phyloP scores from a whole-genome alignment of 2,113 vertebrate genomes.

The Catagonus wagneri region DNA sequence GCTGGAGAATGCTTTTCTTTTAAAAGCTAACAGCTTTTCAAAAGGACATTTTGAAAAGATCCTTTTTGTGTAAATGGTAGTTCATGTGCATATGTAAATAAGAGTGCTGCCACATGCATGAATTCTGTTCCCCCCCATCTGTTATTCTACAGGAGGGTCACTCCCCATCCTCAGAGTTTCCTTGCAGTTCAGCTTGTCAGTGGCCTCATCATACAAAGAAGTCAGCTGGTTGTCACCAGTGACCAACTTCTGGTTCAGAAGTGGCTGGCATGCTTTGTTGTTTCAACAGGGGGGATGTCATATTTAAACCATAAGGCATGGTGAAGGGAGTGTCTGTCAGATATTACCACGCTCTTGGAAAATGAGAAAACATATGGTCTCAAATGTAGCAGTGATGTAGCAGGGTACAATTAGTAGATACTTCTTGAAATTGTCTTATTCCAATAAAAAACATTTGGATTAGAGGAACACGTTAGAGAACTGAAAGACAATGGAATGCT shows the following conservation, averaged over 20 bases:
- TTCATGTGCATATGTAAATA: neutral
- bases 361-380: conserved; percentile 29
- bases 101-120: neutral
- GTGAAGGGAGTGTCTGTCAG: conserved; percentile 53
- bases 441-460: neutral
- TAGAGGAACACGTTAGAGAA: neutral
- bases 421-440: neutral
- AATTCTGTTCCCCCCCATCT: neutral
- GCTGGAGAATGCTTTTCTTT: conserved; percentile 7
- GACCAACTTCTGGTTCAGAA: conserved; percentile 26
- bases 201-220: neutral
- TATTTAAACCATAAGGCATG: neutral
- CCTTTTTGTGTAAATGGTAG: neutral
- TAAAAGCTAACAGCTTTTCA: conserved; percentile 3
- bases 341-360: neutral
- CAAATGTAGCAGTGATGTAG: neutral
- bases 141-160: neutral
- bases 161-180: neutral
- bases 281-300: neutral
- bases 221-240: neutral
- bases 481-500: neutral
- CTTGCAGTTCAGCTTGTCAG: conserved; percentile 23
- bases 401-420: neutral
- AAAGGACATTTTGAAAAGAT: neutral
- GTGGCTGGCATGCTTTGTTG: neutral